A percentile compares a stretch with the other conserved stretches of the same genome.
These are phyloP conservation scores for Galago senegalensis DNA, from an alignment of 2,797 vertebrate genomes.

Conservation along the genomic window DNA sequence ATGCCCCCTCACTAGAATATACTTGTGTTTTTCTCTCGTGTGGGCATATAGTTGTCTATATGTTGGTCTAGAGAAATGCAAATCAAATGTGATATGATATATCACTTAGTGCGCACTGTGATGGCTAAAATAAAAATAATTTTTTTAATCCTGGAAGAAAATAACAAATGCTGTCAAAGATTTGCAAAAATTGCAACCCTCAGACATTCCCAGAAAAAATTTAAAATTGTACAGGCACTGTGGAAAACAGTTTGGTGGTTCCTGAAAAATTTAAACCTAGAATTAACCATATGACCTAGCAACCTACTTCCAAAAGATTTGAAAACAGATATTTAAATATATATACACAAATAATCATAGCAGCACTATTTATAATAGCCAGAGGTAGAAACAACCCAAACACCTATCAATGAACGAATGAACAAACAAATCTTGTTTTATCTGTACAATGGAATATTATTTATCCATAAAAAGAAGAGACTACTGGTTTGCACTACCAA, in stretches of 20 bases:
- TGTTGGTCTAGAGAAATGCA: background rate
- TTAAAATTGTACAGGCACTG: background rate
- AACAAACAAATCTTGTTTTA: too few species aligned
- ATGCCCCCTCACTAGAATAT: too few species aligned
- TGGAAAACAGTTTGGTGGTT: background rate
- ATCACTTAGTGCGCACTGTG: background rate
- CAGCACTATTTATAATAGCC: background rate
- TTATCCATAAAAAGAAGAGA: too few species aligned
- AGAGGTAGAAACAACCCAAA: too few species aligned
- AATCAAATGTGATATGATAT: background rate
- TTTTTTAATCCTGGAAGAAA: background rate
- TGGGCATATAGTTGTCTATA: too few species aligned
- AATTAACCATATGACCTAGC: background rate
- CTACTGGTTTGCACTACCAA: too few species aligned
- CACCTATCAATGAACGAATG: too few species aligned
- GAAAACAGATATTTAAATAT: background rate
- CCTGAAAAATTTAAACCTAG: background rate
- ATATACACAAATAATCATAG: background rate
- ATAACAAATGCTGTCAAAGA: background rate
- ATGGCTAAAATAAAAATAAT: background rate
- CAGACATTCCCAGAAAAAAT: background rate
- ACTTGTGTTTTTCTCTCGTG: too few species aligned
- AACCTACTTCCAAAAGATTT: background rate
- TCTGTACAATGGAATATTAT: too few species aligned
- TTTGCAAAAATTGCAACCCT: background rate